Conservation (phyloP, 2,797 vertebrate species). For the Antrozous pallidus region DNA sequence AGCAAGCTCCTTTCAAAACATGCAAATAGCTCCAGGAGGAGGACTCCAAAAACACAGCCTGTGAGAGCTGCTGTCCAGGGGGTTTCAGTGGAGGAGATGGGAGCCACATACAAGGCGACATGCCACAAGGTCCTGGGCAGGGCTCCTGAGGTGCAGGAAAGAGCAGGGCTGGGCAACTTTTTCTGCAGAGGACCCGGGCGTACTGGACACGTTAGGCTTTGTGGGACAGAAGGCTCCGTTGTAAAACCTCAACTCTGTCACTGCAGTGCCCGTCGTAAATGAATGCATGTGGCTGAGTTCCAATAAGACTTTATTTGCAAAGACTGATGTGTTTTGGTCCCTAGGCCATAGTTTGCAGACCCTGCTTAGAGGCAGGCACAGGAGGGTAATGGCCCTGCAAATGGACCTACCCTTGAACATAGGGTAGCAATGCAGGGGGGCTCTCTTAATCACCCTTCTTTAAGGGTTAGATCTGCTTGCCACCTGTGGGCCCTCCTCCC, state of each 20-base stretch:
- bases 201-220: not conserved
- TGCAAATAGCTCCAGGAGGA: not conserved
- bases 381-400: not conserved
- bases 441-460: not conserved
- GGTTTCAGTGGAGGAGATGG: not conserved
- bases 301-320: not conserved
- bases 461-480: not conserved
- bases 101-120: not conserved
- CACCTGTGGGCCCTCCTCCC: not conserved
- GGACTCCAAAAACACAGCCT: not conserved
- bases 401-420: too few species aligned
- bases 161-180: not conserved
- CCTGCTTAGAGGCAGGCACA: not conserved
- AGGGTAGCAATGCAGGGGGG: not conserved
- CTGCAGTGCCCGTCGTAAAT: not conserved
- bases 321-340: not conserved
- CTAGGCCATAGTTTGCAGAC: not conserved
- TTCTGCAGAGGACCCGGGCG: not conserved
- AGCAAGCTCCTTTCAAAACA: not conserved
- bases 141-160: not conserved
- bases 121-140: fast-evolving
- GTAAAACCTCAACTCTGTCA: not conserved
- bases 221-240: not conserved
- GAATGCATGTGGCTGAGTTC: not conserved
- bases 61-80: not conserved